Evolutionary conservation across 2,888 invertebrate genomes (phyloP), one percentile per base, ranked within the genome.

Genomic region (Galerucella calmariensis): DNA sequence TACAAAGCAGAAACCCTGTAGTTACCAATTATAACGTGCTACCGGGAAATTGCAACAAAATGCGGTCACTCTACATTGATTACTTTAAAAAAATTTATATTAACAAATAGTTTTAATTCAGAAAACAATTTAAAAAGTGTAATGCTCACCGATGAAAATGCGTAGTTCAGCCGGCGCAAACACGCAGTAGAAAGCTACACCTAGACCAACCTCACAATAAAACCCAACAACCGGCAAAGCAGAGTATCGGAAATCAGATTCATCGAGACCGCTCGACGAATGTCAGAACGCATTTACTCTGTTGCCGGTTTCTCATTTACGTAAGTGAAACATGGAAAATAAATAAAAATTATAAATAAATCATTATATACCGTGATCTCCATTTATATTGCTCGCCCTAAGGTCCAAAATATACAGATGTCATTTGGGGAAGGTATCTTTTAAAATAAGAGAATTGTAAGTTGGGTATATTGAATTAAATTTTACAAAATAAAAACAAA

Each of bases 91-190:
- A 35, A 35, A 24, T 8, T 20, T 35, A 51, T n/a, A 20, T 14
- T 56, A 6, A 14, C 14, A 44, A 20, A 27, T n/a, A 16, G 24
- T 44, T 48, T 46, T n/a, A 35, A 51, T 53, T 51, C 67, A 62
- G 53, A 72, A 66, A 35, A 35, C 5, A 14, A 27, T 53, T 46
- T 24, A 53, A 35, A 70, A 73, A 67, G 59, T 56, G 24, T 70
- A 70, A 41, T 65, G 79, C 83, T 83, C 79, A 83, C 83, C 83
- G 81, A 79, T 80, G 69, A 77, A 83, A 83, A 80, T 83, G 83
- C 83, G 83, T 83, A 83, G 82, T 83, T 81, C 78, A 76, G 78
- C 77, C 82, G 79, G 79, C 80, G 80, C 79, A 76, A 78, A 79
- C 80, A 81, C 81, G 82, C 81, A 81, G 81, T 72, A 79, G 75